Percentiles rank a stretch among this genome's conserved stretches.
Conservation (phyloP, 2,113 vertebrate species). For the Pygoscelis adeliae region DNA sequence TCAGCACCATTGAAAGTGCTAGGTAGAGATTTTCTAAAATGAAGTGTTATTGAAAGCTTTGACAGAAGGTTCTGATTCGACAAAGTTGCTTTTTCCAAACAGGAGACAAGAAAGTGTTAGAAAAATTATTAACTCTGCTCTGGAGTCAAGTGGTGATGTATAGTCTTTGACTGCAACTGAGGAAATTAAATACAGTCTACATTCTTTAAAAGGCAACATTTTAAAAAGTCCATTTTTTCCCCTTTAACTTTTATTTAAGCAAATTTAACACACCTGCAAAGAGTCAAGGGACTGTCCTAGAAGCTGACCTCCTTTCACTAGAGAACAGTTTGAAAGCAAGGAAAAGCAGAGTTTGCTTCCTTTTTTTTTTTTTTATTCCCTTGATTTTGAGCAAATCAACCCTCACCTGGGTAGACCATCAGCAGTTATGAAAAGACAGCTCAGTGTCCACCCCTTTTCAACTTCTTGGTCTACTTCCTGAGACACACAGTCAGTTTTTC, state of each 20-base stretch:
- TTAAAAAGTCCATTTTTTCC: background rate
- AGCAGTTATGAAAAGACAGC: background rate
- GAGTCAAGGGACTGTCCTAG: background rate
- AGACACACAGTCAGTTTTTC: background rate
- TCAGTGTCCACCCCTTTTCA: background rate
- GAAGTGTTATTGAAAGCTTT: background rate
- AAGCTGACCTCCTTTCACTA: background rate
- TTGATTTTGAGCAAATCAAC: background rate
- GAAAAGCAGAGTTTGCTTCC: background rate
- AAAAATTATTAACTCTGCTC: background rate
- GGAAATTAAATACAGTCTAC: conserved; percentile 14
- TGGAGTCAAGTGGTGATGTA: background rate
- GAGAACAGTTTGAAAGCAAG: background rate
- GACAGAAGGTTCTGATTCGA: background rate
- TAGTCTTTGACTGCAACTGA: background rate
- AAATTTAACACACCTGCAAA: background rate
- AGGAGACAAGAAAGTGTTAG: background rate
- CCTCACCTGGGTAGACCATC: background rate
- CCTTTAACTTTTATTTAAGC: background rate
- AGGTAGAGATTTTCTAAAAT: conserved; percentile 24
- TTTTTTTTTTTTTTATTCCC: background rate
- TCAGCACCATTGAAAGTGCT: background rate
- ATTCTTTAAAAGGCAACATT: background rate
- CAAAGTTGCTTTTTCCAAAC: background rate
- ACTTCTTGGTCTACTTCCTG: background rate